Percentiles rank a stretch among this genome's conserved stretches.
Evolutionary conservation across 2,888 invertebrate species (phyloP).

Genomic region (Fragum whitleyi): DNA sequence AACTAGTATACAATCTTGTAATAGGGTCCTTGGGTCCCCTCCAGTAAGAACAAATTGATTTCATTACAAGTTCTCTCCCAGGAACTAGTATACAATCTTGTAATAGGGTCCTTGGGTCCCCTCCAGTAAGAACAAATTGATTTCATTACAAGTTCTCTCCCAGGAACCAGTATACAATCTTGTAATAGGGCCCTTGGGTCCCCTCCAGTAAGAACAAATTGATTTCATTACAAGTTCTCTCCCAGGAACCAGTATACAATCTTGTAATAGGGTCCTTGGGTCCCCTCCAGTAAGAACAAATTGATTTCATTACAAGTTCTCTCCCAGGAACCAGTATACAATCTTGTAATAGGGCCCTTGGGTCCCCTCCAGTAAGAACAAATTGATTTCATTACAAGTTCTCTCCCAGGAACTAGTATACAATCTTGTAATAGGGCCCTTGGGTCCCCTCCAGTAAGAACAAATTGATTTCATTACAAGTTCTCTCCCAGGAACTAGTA

Average conservation of each 20-base stretch:
- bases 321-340: background rate
- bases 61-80: background rate
- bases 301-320: slow-evolving; percentile 14
- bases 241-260: background rate
- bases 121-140: slow-evolving; percentile 13
- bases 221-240: slow-evolving; percentile 12
- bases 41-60: slow-evolving; percentile 14
- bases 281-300: slow-evolving; percentile 9
- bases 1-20: background rate
- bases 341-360: slow-evolving; percentile 21
- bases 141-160: slow-evolving; percentile 1
- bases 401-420: background rate
- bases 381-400: slow-evolving; percentile 14
- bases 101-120: slow-evolving; percentile 16
- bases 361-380: slow-evolving; percentile 7
- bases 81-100: background rate
- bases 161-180: background rate
- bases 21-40: slow-evolving; percentile 17
- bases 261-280: slow-evolving; percentile 18
- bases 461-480: slow-evolving; percentile 21
- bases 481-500: background rate
- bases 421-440: slow-evolving; percentile 22
- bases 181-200: slow-evolving; percentile 17
- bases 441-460: slow-evolving; percentile 6
- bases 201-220: slow-evolving; percentile 12